Conservation (phyloP, 2,797 vertebrate species). For the Menidia menidia region DNA sequence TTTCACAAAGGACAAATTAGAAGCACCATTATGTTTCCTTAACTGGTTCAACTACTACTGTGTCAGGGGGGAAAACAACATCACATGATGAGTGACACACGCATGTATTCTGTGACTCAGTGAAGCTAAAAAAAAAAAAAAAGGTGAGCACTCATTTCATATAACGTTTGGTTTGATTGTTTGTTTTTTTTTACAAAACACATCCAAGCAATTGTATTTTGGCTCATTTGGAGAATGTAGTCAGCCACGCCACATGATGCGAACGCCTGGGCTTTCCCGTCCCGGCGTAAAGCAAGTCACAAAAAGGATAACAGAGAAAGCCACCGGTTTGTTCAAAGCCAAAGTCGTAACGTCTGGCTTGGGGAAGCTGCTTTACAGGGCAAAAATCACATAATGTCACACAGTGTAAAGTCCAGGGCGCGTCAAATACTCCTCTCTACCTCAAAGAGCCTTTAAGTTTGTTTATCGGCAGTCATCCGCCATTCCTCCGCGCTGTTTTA, state of each 20-base stretch:
- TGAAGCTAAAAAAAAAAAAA: slow-evolving; percentile 20
- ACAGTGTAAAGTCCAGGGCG: slow-evolving; percentile 33
- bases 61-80: slow-evolving; percentile 45
- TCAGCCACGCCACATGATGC: slow-evolving; percentile 49
- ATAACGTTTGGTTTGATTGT: slow-evolving; percentile 7
- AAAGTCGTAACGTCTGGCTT: slow-evolving; percentile 59
- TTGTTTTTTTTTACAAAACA: not conserved
- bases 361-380: slow-evolving; percentile 47
- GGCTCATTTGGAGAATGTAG: slow-evolving; percentile 1
- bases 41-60: slow-evolving; percentile 42
- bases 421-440: slow-evolving; percentile 37
- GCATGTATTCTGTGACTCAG: slow-evolving; percentile 62
- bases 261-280: slow-evolving; percentile 25
- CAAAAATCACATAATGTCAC: slow-evolving; percentile 53
- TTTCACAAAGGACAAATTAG: slow-evolving; percentile 21
- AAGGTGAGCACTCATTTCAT: slow-evolving; percentile 7
- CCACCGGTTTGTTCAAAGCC: slow-evolving; percentile 67
- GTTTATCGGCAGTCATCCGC: slow-evolving; percentile 49
- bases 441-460: slow-evolving; percentile 59
- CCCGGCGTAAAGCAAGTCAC: slow-evolving; percentile 13
- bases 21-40: slow-evolving; percentile 34
- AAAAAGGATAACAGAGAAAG: not conserved
- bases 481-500: slow-evolving; percentile 42
- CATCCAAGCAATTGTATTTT: not conserved
- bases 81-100: slow-evolving; percentile 75